Conservation (phyloP, 2,113 vertebrate genomes). For the Python bivittatus region DNA sequence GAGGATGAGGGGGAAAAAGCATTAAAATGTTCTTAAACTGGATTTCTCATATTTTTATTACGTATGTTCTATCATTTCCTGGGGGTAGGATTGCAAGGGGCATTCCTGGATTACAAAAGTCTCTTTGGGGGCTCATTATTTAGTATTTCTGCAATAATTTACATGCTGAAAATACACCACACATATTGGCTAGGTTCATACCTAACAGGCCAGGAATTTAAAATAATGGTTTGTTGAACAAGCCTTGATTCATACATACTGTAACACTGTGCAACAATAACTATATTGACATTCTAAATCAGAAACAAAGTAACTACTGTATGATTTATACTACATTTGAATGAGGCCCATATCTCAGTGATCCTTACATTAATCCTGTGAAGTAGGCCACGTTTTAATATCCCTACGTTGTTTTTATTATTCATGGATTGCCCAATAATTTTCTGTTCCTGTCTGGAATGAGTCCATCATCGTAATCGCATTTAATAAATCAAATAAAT, state of each 20-base stretch:
- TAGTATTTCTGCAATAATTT: neutral
- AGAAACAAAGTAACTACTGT: neutral
- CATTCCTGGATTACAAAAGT: neutral
- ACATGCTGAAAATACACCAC: neutral
- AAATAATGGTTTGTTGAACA: neutral
- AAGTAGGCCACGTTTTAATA: neutral
- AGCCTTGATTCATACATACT: neutral
- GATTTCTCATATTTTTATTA: neutral
- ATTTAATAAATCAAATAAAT: neutral
- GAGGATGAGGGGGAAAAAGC: neutral
- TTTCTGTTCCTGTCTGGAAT: neutral
- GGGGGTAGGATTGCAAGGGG: neutral
- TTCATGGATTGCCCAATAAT: neutral
- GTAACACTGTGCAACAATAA: neutral
- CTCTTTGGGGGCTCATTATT: neutral
- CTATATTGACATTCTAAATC: neutral
- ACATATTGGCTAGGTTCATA: neutral
- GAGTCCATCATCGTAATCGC: neutral
- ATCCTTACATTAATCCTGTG: neutral
- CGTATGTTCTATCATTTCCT: neutral
- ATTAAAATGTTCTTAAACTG: neutral
- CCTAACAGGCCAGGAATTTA: neutral
- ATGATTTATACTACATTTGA: neutral
- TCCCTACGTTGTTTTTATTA: neutral
- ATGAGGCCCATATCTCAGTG: neutral